Base-by-base conservation (phyloP, 2,113 vertebrate genomes). In the Erythrocercus mccallii region DNA sequence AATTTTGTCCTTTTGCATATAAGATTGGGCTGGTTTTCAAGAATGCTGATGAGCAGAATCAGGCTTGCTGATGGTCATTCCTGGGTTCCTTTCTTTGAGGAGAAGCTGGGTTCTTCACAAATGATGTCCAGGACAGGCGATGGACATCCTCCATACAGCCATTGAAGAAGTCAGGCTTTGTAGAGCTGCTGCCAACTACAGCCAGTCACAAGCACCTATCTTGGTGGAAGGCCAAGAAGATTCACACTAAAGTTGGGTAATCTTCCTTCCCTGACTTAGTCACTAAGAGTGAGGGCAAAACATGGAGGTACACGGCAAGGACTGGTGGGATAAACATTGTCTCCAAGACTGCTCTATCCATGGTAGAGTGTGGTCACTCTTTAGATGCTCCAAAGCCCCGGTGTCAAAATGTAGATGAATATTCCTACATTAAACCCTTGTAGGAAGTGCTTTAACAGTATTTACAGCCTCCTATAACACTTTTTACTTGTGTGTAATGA, bases 101-200 rank as follows among this genome's bases (percentile, higher is more conserved):
- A 72, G 62, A 19, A 27, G 5, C 40, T 42, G 50, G 12, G 5
- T 60, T 31, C 19, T 24, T 66, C 37, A 57, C 9, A 60, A 54
- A n/a, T 28, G 31, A 35, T 48, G 18, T 44, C 31, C 5, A 5
- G 48, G 73, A 27, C 33, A 69, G 58, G 14, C 0, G 0, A 61
- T 27, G 33, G 30, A 38, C 45, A 38, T 81, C 33, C 11, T 56
- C 64, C 0, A 0, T 27, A 11, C 4, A 81, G 54, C 48, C 45
- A 6, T 6, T 56, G 45, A 64, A 80, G 33, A 58, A 73, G 8
- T 4, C 2, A 1, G 42, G 31, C 21, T 81, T 70, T 86, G 44
- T 50, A 64, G 33, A 76, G 35, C 48, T 78, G 28, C 42, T 90
- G 45, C 10, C 24, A 17, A 3, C n/a, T 78, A 12, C 23, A 81